These are phyloP conservation scores for Drosophila melanogaster DNA, from an alignment of 1,140 invertebrate genomes.

Conservation along the genomic window Release_6_plus_ISO1_MT NT_033779.5:15987001-15987500, in stretches of 20 bases:
- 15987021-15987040: conserved; percentile 52
- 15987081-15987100: conserved; percentile 75
- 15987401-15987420: conserved; percentile 53
- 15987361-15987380: conserved; percentile 60
- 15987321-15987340: conserved; percentile 39
- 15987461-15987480: conserved; percentile 15
- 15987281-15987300: conserved; percentile 81
- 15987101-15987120: conserved; percentile 82
- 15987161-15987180: conserved; percentile 78
- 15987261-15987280: conserved; percentile 77
- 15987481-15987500: conserved; percentile 5
- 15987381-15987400: conserved; percentile 52
- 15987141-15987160: conserved; percentile 60
- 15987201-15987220: conserved; percentile 75
- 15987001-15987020: conserved; percentile 56
- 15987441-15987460: conserved; percentile 31
- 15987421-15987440: conserved; percentile 33
- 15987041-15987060: conserved; percentile 47
- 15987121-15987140: conserved; percentile 70
- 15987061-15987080: conserved; percentile 9
- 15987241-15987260: conserved; percentile 35
- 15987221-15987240: conserved; percentile 19
- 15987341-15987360: conserved; percentile 60
- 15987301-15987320: conserved; percentile 60
- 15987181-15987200: conserved; percentile 76